Evolutionary conservation across 2,797 vertebrate species (phyloP), one percentile per base, ranked within the genome.

Genomic region (Muscicapa striata): DNA sequence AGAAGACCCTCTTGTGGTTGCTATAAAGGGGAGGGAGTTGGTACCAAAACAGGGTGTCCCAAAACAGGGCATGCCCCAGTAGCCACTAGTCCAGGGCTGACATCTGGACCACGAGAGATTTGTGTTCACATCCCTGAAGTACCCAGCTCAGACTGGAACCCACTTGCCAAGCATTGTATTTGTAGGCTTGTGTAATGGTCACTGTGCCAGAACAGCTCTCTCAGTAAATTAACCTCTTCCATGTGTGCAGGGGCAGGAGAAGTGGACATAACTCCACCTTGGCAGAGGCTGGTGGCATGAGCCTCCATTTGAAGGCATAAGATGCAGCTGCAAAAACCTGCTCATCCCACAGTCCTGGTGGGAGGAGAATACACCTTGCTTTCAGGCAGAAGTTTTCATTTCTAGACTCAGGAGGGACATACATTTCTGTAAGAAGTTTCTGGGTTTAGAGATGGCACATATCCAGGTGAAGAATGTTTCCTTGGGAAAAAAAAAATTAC

Each of bases 401-500:
- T 48, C 58, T 2, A 1, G 38, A 30, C 86, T 88, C 43, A 0
- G 43, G 85, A 88, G 72, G 6, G 30, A 27, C 27, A 32, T 77
- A 29, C 1, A 1, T 79, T 90, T 89, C 70, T 63, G 48, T 41
- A 43, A 84, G 72, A 87, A 40, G 10, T 87, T 95, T 84, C 70
- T 61, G 27, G 49, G 48, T 80, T 84, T 82, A 36, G 48, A 6
- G 13, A 58, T 46, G 77, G 84, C 67, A 79, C 40, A 29, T 45
- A 86, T 41, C 41, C 70, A 89, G 72, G 57, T 80, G 74, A 94
- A 94, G 78, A 90, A 94, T 61, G 27, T 78, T 94, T 93, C 67
- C 74, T 81, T 84, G 66, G 64, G 29, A 75, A 81, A 84, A 74
- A 30, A 30, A 29, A 18, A 54, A 84, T 81, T 81, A 73, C 85